Base-by-base conservation (phyloP, 23 tunicate species). In the Oikopleura dioica region DNA sequence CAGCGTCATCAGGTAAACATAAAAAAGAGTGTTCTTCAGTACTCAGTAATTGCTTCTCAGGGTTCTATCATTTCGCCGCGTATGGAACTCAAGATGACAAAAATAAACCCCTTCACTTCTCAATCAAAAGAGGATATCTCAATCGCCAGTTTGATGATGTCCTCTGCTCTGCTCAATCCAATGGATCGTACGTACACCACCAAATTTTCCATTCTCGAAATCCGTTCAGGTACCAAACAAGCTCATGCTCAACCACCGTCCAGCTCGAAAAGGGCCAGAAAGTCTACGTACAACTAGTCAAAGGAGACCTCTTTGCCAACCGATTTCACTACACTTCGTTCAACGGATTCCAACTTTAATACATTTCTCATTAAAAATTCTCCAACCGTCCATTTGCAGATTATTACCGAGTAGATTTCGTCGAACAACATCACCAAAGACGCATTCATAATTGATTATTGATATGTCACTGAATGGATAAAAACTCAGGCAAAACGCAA, bases 271-370 rank as follows among this genome's bases (percentile, higher is more conserved):
- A 2, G 16, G 72, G 72, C 2, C 72, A 63, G 33, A 63, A 16
- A 28, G 72, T 63, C 26, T 63, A 63, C 26, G 72, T 63, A 23
- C 2, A 63, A 2, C 33, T 63, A 31, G 26, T 63, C 16, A 63
- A 63, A 63, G 72, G 72, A 23, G 72, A 63, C 33, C 30, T 63
- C 5, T 63, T 63, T 28, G 72, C 72, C 30, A 63, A 63, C 33
- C 30, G 33, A 12, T 28, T 12, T 28, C 72, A 63, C 33, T 63
- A 63, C 72, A 63, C 72, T 12, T 12, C 72, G 5, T 63, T 63
- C 33, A 63, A 31, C 72, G 72, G 72, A 63, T 63, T 63, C 33
- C 72, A 63, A 28, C 4, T 63, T 16, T 12, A 63, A 12, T 63
- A 28, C 16, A 63, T 21, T 44, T 44, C n/a, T n/a, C n/a, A n/a